Base-by-base conservation (phyloP, 1,140 invertebrate genomes). In the Drosophila mayri region DNA sequence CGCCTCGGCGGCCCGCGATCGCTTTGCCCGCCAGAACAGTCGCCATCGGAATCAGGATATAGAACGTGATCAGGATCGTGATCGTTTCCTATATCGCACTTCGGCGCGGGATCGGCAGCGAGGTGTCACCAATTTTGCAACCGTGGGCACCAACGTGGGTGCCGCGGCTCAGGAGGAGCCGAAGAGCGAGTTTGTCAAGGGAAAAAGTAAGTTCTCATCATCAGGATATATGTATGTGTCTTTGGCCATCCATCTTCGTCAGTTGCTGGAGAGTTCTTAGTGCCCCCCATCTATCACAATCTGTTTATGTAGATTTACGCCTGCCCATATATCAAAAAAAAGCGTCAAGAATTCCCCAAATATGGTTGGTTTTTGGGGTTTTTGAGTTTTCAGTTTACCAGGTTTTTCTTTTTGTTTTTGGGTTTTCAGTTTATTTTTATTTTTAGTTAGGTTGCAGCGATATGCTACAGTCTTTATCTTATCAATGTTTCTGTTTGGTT, bases 131-230 rank as follows among this genome's bases (percentile, higher is more conserved):
- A 59, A 59, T 30, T 72, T 72, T n/a, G 52, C 43, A n/a, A 32
- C 63, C 28, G 43, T 44, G 12, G 73, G 54, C 9, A 18, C 4
- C 16, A 76, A 47, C 2, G 38, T 76, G 12, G 44, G 44, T 47
- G 10, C 74, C 41, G 66, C 41, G 30, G 44, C 46, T 20, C 63
- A 79, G 22, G 80, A 71, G 22, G 83, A 84, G 18, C 73, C 77
- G 57, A 91, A 90, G 71, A 91, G 90, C 55, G 87, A 91, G 50
- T 93, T 93, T 41, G 91, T 92, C 44, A 93, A 93, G 63, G 92
- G 92, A 67, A 93, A 93, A 77, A 93, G 92, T 92, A 92, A 93
- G 92, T 74, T n/a, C 41, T 38, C 11, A 28, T 30, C 22, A 30
- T 4, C 16, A 76, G 47, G 43, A 55, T 38, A 12, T 25, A 35